Conservation (phyloP, 53 echinoderm and acorn worm species). For the Mesocentrotus franciscanus region DNA sequence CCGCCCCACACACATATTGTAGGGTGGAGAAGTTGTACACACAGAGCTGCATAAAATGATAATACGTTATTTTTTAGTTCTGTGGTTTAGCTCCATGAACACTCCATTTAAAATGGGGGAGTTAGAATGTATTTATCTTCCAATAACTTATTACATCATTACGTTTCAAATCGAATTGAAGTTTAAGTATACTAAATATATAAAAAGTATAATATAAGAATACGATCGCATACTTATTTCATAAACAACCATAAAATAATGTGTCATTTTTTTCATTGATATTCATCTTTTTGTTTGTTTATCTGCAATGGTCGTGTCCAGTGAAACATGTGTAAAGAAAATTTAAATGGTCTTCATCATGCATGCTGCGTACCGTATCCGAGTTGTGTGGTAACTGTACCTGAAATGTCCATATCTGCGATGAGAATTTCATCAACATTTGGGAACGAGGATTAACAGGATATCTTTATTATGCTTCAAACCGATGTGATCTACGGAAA, state of each 20-base stretch:
- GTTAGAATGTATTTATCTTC: neutral
- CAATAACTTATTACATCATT: neutral
- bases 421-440: neutral
- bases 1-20: no score
- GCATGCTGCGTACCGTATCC: neutral
- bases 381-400: neutral
- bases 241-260: neutral
- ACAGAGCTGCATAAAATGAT: no score
- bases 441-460: neutral
- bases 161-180: neutral
- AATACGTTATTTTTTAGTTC: no score
- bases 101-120: neutral
- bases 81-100: neutral
- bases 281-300: neutral
- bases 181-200: neutral
- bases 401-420: neutral
- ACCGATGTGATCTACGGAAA: constrained; percentile 26
- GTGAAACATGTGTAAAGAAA: neutral
- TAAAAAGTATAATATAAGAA: neutral
- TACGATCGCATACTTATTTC: neutral
- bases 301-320: constrained; percentile 26
- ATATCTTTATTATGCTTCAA: neutral
- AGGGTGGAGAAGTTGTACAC: no score
- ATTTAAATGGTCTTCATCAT: neutral
- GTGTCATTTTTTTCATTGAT: neutral